Conservation (phyloP, 2,113 vertebrate genomes). For the Odontesthes bonariensis region DNA sequence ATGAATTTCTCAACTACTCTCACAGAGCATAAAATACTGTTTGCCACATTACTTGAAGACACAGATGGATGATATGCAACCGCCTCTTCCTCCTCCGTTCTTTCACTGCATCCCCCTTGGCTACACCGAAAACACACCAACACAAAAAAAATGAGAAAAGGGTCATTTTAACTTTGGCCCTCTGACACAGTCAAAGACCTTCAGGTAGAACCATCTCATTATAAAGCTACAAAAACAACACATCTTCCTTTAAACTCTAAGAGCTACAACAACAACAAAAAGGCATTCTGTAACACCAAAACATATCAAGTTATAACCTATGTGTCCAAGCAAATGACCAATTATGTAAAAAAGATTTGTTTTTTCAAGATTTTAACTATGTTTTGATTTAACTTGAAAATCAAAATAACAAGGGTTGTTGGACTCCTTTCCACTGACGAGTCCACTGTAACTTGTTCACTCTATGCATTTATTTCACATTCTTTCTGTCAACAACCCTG, state of each 20-base stretch:
- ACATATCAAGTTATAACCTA: background rate
- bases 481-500: background rate
- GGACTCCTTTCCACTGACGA: background rate
- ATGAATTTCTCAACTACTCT: conserved; percentile 69
- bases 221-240: conserved; percentile 37
- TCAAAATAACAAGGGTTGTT: background rate
- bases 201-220: conserved; percentile 41
- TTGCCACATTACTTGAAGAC: conserved; percentile 64
- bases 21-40: conserved; percentile 56
- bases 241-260: conserved; percentile 24
- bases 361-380: background rate
- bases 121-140: conserved; percentile 59
- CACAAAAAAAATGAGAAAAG: conserved; percentile 36
- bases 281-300: background rate
- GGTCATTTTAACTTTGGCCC: conserved; percentile 58
- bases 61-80: conserved; percentile 66
- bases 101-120: conserved; percentile 57
- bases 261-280: background rate
- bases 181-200: conserved; percentile 60
- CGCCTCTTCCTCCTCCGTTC: conserved; percentile 57
- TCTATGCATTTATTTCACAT: background rate
- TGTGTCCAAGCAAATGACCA: too few relatives aligned
- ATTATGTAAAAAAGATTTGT: background rate
- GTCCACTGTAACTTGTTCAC: background rate
- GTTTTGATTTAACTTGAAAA: background rate